Evolutionary conservation across 1,140 invertebrate genomes (phyloP).

Genomic region (Psilanteris sp.): DNA sequence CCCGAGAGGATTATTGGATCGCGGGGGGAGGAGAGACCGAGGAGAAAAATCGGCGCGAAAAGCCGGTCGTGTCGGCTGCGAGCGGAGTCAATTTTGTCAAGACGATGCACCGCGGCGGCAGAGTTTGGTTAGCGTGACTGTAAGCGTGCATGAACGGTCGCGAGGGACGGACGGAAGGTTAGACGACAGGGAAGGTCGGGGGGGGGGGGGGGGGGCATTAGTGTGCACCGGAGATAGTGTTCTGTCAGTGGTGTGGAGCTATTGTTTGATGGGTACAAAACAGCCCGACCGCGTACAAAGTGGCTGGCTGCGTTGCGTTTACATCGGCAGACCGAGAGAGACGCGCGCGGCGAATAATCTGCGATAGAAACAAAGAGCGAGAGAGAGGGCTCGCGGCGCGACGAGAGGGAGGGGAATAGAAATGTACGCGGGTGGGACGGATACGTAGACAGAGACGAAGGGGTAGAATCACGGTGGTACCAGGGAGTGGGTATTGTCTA

Average conservation of each 20-base stretch:
- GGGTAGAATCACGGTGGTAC: slow-evolving; percentile 71
- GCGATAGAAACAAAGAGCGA: background rate
- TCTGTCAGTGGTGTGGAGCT: slow-evolving; percentile 73
- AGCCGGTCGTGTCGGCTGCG: slow-evolving; percentile 31
- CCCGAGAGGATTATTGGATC: slow-evolving; percentile 58
- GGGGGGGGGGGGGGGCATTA: slow-evolving; percentile 29
- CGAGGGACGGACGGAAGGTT: background rate
- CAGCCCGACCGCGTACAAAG: slow-evolving; percentile 77
- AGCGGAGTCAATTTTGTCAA: slow-evolving; percentile 52
- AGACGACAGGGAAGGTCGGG: background rate
- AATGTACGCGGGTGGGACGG: slow-evolving; percentile 52
- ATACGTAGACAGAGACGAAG: slow-evolving; percentile 58
- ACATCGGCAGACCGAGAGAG: slow-evolving; percentile 47
- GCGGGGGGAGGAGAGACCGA: slow-evolving; percentile 18
- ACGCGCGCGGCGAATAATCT: background rate
- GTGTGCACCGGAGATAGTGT: slow-evolving; percentile 64
- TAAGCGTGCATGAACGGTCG: slow-evolving; percentile 5
- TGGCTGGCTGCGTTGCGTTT: slow-evolving; percentile 77
- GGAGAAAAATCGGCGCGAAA: slow-evolving; percentile 28
- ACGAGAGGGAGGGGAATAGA: slow-evolving; percentile 43
- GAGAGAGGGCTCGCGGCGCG: slow-evolving; percentile 2
- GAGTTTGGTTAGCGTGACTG: slow-evolving; percentile 39
- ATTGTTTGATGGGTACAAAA: slow-evolving; percentile 79
- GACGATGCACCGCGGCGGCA: slow-evolving; percentile 60
- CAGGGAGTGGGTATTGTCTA: slow-evolving; percentile 79